Evolutionary conservation across 2,113 vertebrate species (phyloP), one percentile per base, ranked within the genome.

Genomic region (Xerus inauris): DNA sequence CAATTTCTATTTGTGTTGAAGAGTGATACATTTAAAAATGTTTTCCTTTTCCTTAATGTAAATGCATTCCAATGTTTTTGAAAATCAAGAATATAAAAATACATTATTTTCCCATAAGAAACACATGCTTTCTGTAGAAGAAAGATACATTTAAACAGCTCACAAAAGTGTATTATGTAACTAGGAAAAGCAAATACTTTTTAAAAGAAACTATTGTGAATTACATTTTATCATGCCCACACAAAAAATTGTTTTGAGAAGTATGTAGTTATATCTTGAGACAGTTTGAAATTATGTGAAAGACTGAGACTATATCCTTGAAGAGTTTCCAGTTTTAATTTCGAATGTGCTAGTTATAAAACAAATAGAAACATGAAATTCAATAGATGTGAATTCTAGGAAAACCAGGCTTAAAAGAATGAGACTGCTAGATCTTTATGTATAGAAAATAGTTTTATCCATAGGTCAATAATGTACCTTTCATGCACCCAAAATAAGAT

Each of bases 1-100:
- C 14, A 42, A 72, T 82, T 92, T 83, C 79, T 97, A 73, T 91
- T 91, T 96, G n/a, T 80, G 95, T 96, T 72, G 30, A 97, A 75
- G 67, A 94, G 11, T 85, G 51, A 72, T 80, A 20, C 7, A 81
- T 94, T 96, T 86, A 40, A 83, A 96, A 96, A 40, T 85, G 30
- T 92, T 90, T 95, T 90, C 42, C 35, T 80, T 91, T 64, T 81
- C 19, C 6, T 91, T 90, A 89, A 35, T 80, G 49, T 83, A 95
- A 94, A 91, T 86, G 57, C 3, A 91, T 82, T 83, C 42, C 49
- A 90, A 51, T 89, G 16, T 91, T 97, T 97, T 72, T 93, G 54
- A 75, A 87, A 97, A 94, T 79, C 76, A 93, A 81, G 20, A 76
- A 84, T 93, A 8, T 28, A 77, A 88, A 92, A 94, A 83, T 54